These are phyloP conservation scores for Oxyscelio sp. DNA, from an alignment of 2,888 invertebrate genomes.

Conservation along the genomic window DNA sequence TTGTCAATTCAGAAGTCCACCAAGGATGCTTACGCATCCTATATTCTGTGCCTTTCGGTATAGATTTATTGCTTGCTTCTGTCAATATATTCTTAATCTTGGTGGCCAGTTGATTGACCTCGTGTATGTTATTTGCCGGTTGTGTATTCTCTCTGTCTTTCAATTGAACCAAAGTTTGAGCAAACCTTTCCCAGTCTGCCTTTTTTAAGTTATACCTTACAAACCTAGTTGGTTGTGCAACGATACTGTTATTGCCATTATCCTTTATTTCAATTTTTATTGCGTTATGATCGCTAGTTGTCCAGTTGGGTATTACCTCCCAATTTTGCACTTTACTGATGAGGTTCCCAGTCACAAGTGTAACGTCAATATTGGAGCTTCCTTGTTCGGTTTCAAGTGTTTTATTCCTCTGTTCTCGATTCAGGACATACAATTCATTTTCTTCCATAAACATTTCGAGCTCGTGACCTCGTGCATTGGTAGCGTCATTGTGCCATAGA, in stretches of 20 bases:
- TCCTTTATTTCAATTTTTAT: no score
- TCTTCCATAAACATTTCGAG: conserved; percentile 17
- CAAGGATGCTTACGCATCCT: no score
- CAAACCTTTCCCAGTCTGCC: conserved; percentile 50
- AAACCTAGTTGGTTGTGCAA: no score
- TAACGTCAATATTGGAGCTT: no score
- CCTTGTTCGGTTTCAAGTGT: conserved; percentile 29
- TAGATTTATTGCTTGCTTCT: no score
- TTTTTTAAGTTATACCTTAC: conserved; percentile 2
- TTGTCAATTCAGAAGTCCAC: no score
- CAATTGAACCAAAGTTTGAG: background rate
- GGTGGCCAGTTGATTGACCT: background rate
- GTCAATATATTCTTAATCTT: no score
- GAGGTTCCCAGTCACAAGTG: no score
- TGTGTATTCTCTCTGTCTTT: background rate
- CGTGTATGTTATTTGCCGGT: no score
- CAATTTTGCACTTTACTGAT: background rate
- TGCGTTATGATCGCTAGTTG: conserved; percentile 50
- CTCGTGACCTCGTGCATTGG: conserved; percentile 3
- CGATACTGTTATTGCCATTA: no score
- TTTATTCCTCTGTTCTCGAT: no score
- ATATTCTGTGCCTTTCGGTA: no score
- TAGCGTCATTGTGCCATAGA: background rate
- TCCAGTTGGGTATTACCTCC: conserved; percentile 1
- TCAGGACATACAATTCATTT: background rate